Evolutionary conservation across 1,140 invertebrate genomes (phyloP), one percentile per base, ranked within the genome.

Genomic region (Lasioglossum baleicum): DNA sequence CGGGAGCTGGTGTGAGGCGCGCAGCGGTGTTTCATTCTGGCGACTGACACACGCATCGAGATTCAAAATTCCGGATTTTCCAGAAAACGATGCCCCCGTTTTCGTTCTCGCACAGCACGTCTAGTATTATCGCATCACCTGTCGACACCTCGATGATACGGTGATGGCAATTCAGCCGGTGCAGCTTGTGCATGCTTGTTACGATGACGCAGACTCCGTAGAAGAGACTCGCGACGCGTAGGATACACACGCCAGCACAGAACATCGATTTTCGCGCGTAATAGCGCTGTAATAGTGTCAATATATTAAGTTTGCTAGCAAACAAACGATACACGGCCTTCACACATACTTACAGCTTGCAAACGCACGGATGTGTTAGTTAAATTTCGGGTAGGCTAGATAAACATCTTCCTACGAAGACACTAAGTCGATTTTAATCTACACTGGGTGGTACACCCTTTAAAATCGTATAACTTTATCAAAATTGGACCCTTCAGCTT

Each of bases 211-310:
- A 26, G 63, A 80, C 70, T 51, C n/a, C 56, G 56, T 22, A 40
- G 61, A 67, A 80, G 56, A 51, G 51, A 48, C 51, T 6, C 22
- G 22, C 22, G 17, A 42, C 4, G 6, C n/a, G 10, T 68, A 17
- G 7, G 56, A 40, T 8, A 31, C 20, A 44, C 35, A 51, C 51
- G 44, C 22, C 51, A 67, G 63, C 35, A 15, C 53, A n/a, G 65
- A 26, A 66, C 63, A 82, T 82, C 75, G 83, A 75, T 79, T 65
- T 83, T 87, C 40, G 56, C 61, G 40, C 65, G 61, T 81, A 83
- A 87, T 83, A 83, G 85, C 71, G 64, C 56, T 71, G 60, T 81
- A 83, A 88, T 80, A 75, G 71, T 58, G 75, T 70, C 83, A 67
- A 85, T 83, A 87, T 85, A 79, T 85, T 83, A 88, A 80, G 78